Evolutionary conservation across 2,797 vertebrate genomes (phyloP).

Genomic region (Artibeus lituratus): DNA sequence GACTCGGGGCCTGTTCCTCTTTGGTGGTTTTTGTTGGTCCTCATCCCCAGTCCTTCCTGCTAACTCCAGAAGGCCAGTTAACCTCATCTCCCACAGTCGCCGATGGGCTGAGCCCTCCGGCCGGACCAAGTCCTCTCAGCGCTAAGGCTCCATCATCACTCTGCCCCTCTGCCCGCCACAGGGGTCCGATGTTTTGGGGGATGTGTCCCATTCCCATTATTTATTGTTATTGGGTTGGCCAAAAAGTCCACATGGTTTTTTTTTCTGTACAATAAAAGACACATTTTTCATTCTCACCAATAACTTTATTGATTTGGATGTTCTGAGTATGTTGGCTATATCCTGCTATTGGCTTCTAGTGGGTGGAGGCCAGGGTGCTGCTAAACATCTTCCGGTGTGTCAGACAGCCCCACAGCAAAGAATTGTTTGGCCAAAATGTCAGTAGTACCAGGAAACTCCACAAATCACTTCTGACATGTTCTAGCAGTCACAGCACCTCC

Average conservation of each 20-base stretch:
- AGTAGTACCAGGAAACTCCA: background rate
- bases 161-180: background rate
- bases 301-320: background rate
- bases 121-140: background rate
- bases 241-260: background rate
- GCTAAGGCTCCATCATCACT: background rate
- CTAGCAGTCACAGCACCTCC: background rate
- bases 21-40: background rate
- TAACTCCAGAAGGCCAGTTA: background rate
- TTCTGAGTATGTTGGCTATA: background rate
- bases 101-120: background rate
- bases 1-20: background rate
- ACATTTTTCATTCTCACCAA: background rate
- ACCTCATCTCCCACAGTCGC: background rate
- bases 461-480: background rate
- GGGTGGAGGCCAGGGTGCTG: too few species aligned
- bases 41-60: background rate
- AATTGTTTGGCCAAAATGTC: background rate
- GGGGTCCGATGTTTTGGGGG: background rate
- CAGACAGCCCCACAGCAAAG: background rate
- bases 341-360: background rate
- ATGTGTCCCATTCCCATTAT: background rate
- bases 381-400: background rate
- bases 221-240: background rate
- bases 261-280: background rate